phyloP scores from a whole-genome alignment of 2,888 invertebrate genomes.

The Cephus runcator region DNA sequence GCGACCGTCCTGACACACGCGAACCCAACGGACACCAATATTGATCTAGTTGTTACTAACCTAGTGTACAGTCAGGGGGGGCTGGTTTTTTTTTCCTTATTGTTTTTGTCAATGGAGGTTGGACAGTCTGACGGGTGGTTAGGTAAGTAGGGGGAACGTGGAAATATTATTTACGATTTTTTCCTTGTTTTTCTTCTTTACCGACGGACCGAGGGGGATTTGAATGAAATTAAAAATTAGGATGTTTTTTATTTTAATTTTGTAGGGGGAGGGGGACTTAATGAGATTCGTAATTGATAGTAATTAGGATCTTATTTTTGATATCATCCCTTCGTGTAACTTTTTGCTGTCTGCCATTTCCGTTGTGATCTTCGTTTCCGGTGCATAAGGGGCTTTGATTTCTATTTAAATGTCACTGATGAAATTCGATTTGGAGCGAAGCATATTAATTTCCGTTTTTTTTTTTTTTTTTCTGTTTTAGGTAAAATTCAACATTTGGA shows the following conservation, averaged over 20 bases:
- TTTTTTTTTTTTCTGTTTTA: background rate
- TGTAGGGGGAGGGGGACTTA: too few relatives aligned
- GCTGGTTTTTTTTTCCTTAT: background rate
- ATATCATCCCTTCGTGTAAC: too few relatives aligned
- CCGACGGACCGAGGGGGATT: background rate
- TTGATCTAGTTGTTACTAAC: slow-evolving; percentile 50
- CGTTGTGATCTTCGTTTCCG: too few relatives aligned
- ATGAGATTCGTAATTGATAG: too few relatives aligned
- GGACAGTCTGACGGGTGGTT: background rate
- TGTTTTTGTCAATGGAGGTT: background rate
- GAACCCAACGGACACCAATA: slow-evolving; percentile 34
- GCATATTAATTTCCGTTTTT: background rate
- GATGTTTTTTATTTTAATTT: too few relatives aligned
- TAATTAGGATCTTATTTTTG: too few relatives aligned
- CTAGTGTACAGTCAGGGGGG: slow-evolving; percentile 25
- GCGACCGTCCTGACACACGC: slow-evolving; percentile 16
- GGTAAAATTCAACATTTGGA: background rate
- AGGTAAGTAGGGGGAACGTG: background rate
- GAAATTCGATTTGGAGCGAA: background rate
- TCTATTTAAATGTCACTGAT: background rate
- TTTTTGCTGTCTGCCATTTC: too few relatives aligned
- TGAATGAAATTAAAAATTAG: too few relatives aligned
- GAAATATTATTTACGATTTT: background rate
- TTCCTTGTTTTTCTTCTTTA: background rate
- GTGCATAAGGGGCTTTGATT: too few relatives aligned